Evolutionary conservation across 2,888 invertebrate species (phyloP).

Genomic region (Entomobrya multifasciata): DNA sequence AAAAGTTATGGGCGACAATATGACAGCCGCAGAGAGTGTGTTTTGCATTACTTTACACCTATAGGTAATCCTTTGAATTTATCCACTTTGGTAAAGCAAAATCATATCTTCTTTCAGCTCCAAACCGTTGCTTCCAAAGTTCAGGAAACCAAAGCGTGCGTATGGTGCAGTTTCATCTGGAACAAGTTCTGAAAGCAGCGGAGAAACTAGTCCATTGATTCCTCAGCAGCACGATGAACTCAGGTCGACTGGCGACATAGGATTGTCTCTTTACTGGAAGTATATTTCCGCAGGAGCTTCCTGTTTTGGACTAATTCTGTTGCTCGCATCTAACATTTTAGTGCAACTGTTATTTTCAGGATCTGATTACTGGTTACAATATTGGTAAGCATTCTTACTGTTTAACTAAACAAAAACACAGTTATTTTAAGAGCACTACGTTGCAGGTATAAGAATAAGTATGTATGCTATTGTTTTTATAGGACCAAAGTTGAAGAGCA

Average conservation of each 20-base stretch:
- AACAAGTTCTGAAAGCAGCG: conserved; percentile 13
- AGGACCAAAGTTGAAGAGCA: conserved; percentile 72
- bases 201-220: conserved; percentile 43
- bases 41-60: neutral
- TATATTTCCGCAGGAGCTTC: conserved; percentile 85
- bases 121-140: conserved; percentile 50
- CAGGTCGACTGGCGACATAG: conserved; percentile 70
- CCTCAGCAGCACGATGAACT: conserved; percentile 69
- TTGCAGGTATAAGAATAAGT: too few species aligned
- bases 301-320: conserved; percentile 84
- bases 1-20: conserved; percentile 70
- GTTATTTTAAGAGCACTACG: too few species aligned
- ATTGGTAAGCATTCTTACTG: conserved; percentile 61
- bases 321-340: conserved; percentile 83
- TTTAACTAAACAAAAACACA: neutral
- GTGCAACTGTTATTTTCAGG: conserved; percentile 70
- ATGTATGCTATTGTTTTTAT: too few species aligned
- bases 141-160: conserved; percentile 56
- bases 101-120: conserved; percentile 18
- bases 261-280: conserved; percentile 68
- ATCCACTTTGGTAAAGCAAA: neutral
- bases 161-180: conserved; percentile 65
- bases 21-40: conserved; percentile 41
- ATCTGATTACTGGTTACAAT: conserved; percentile 70
- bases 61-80: neutral